Evolutionary conservation across 2,888 invertebrate species (phyloP), one percentile per base, ranked within the genome.

Genomic region (Stenolophus ochropezus): DNA sequence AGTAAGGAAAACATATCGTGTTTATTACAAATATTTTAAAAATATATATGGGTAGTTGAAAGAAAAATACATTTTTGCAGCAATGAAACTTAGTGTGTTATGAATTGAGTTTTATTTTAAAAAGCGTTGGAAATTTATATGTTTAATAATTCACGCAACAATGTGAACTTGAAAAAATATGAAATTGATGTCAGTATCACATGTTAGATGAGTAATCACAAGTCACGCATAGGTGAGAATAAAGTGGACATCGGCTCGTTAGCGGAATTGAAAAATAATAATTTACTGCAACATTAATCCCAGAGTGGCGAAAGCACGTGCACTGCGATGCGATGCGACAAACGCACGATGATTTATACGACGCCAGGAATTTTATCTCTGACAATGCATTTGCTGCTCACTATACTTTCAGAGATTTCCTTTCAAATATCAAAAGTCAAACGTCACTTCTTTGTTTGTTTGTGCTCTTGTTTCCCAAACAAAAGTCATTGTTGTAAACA

Each of bases 231-330:
- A 69, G 65, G 65, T 69, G 65, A 69, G 65, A 69, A 27, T 21
- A 21, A 69, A 69, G 73, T 73, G 49, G 51, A 27, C 51, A 53
- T 76, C 56, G 53, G 49, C 76, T 76, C 33, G 56, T 58, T 53
- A 53, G 58, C 58, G 58, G 76, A 20, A 56, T 53, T 53, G 56
- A 76, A 76, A 76, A 76, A 76, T 76, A 76, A 76, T 76, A 76
- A 76, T 76, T 76, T 76, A 76, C 76, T 33, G 56, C 76, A 33
- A 56, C 76, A 76, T 76, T 76, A 76, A 76, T 76, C 58, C 76
- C 56, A 33, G 42, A 76, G 76, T 76, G 76, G 76, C 76, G 56
- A 76, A 53, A 56, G 53, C 53, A 53, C 33, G 76, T 76, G 76
- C 47, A 73, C 73, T 11, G 73, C 21, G 73, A 58, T 11, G 73